Evolutionary conservation across 2,797 vertebrate genomes (phyloP).

Genomic region (Mormyrus proboscirostris): DNA sequence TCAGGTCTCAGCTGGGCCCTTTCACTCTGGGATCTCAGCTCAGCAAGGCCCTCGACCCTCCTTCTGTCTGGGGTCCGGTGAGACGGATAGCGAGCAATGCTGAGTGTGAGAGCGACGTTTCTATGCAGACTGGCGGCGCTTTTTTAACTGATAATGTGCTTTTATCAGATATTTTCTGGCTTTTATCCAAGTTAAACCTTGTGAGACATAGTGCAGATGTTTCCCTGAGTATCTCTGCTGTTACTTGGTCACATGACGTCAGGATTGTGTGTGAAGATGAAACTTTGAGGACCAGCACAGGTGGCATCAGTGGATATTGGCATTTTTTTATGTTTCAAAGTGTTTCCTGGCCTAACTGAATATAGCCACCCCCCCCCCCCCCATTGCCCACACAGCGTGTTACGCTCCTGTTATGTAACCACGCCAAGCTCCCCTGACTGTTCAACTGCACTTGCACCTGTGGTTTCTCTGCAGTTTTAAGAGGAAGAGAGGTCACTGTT

Average conservation of each 20-base stretch:
- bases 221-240: background rate
- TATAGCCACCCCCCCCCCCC: background rate
- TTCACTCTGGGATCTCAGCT: background rate
- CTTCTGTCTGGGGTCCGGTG: background rate
- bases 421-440: conserved; percentile 65
- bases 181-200: background rate
- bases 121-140: background rate
- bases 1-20: conserved; percentile 31
- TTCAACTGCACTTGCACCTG: conserved; percentile 73
- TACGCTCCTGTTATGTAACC: conserved; percentile 75
- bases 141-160: background rate
- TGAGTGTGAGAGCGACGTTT: background rate
- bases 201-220: background rate
- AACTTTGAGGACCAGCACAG: conserved; percentile 4
- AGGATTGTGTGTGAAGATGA: background rate
- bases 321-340: background rate
- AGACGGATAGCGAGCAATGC: background rate
- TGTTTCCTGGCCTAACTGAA: background rate
- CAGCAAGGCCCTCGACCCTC: background rate
- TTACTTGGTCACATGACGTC: background rate
- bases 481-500: conserved; percentile 66
- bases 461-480: conserved; percentile 67
- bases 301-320: background rate
- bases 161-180: background rate
- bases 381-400: conserved; percentile 68